Evolutionary conservation across 2,888 invertebrate species (phyloP), one percentile per base, ranked within the genome.

Genomic region (Aleiodes leptofemur): DNA sequence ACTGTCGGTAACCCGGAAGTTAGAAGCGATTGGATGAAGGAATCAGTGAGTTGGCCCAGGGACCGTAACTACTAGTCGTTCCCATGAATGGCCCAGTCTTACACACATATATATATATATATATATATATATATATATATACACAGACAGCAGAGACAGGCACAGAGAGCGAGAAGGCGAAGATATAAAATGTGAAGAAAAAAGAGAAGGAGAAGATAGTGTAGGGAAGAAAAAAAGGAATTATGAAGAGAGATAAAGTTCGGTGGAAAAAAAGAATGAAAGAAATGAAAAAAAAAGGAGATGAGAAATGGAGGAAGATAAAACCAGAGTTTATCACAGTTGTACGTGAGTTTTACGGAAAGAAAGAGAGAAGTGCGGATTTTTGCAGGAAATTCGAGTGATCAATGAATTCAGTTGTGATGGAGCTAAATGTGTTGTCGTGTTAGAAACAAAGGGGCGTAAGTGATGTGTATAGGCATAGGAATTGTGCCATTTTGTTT

Each of bases 1-100:
- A 43, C 53, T 53, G 72, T 72, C 72, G 55, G 72, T 76, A 72
- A 72, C 76, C 76, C 76, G 76, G 76, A 76, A 76, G 76, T 76
- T 50, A 43, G 56, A 50, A 34, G 16, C 53, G 61, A 69, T 51
- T 68, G 68, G 72, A 61, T 69, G 61, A 72, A 53, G 56, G 16
- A 50, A 68, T 69, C 51, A 69, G 74, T 59, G 71, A 71, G 53
- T 76, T 57, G 51, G 31, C 68, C 48, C 68, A 53, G 71, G 61
- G 72, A 72, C 69, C 76, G 55, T 69, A 76, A 72, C 69, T 57
- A 72, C 72, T 72, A 51, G 72, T 76, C 76, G 72, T 72, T 76
- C 76, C 72, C 76, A 76, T 76, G 76, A 76, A 76, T 75, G 76
- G 66, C 59, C 43, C 59, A 72, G 68, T 75, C 61, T 48, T 51